Conservation (phyloP, 2,113 vertebrate species). For the Lichenostomus cassidix region DNA sequence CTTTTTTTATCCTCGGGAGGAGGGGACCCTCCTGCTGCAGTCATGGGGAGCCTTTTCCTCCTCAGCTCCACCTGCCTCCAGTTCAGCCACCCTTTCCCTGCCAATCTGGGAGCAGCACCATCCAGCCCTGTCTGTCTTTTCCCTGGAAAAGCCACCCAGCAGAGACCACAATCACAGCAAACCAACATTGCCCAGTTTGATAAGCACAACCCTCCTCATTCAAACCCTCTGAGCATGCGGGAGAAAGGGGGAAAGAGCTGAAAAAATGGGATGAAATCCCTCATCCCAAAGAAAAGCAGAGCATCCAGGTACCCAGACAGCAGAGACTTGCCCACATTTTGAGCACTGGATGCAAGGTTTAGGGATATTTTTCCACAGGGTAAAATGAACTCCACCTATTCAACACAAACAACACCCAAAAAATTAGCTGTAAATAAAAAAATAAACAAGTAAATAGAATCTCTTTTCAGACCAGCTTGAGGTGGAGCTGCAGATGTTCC, state of each 20-base stretch:
- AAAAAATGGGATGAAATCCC: accelerated
- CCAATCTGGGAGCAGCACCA: accelerated
- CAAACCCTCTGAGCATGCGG: background rate
- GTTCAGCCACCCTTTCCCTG: background rate
- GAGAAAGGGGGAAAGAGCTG: background rate
- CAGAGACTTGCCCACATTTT: accelerated
- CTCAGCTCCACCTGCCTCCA: background rate
- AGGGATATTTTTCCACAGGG: background rate
- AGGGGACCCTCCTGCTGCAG: background rate
- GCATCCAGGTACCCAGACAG: too few species aligned
- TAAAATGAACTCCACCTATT: too few species aligned
- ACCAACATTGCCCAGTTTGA: background rate
- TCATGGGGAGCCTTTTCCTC: background rate
- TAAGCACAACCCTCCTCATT: too few species aligned
- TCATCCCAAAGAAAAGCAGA: background rate
- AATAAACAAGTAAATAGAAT: background rate
- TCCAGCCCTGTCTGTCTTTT: background rate
- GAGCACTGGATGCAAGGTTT: background rate
- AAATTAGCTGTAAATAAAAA: background rate
- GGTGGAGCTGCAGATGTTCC: background rate
- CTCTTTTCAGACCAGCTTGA: background rate
- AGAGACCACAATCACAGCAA: accelerated
- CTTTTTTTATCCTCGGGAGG: background rate
- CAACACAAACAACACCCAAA: too few species aligned
- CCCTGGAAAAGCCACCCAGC: accelerated